Percentiles rank a stretch among this genome's conserved stretches.
Evolutionary conservation across 2,888 invertebrate species (phyloP).

Genomic region (Drymonia ruficornis): DNA sequence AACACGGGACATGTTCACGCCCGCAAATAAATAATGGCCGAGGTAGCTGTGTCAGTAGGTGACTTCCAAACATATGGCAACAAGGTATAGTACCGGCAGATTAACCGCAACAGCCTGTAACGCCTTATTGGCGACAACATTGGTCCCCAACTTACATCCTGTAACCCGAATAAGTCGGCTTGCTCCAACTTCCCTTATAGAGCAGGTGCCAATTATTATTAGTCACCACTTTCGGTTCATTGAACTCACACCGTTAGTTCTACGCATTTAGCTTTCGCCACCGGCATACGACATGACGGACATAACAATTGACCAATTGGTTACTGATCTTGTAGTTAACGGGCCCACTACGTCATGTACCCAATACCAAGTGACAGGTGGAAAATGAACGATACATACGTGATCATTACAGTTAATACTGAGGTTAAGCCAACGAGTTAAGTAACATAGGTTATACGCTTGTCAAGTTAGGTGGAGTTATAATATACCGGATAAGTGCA

Average conservation of each 20-base stretch:
- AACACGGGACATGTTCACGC: slow-evolving; percentile 7
- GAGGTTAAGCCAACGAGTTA: too few relatives aligned
- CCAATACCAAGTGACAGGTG: slow-evolving; percentile 31
- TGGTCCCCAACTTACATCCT: slow-evolving; percentile 31
- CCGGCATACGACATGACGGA: slow-evolving; percentile 71
- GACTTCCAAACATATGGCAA: slow-evolving; percentile 15
- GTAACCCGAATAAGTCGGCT: slow-evolving; percentile 54
- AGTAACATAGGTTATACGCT: too few relatives aligned
- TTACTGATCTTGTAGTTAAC: slow-evolving; percentile 46
- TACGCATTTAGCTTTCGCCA: slow-evolving; percentile 77
- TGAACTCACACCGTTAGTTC: slow-evolving; percentile 81
- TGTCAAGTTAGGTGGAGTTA: too few relatives aligned
- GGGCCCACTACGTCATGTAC: slow-evolving; percentile 11
- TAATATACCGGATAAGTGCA: too few relatives aligned
- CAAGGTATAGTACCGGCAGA: slow-evolving; percentile 18
- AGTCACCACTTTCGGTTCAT: slow-evolving; percentile 75
- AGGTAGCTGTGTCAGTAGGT: slow-evolving; percentile 5
- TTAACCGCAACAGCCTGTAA: slow-evolving; percentile 17
- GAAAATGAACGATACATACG: slow-evolving; percentile 19
- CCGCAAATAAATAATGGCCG: slow-evolving; percentile 7
- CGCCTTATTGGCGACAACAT: slow-evolving; percentile 28
- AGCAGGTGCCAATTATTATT: slow-evolving; percentile 79
- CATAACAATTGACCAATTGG: slow-evolving; percentile 76
- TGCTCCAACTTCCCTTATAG: slow-evolving; percentile 62
- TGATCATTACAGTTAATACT: slow-evolving; percentile 21